Evolutionary conservation across 2,797 vertebrate species (phyloP).

Genomic region (Sebastes glaucus): DNA sequence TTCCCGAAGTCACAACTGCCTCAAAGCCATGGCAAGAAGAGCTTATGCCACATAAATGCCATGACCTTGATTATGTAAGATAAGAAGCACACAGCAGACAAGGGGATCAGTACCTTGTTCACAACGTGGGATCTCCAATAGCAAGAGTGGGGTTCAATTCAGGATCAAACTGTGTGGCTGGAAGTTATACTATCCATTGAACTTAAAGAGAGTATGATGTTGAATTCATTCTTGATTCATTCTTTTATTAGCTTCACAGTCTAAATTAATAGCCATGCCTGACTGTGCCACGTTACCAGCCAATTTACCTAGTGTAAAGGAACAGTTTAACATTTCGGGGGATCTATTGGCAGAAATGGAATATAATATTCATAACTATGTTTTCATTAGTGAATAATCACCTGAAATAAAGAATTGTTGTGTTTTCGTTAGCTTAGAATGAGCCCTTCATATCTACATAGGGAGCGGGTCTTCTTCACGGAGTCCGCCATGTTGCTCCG

Average conservation of each 20-base stretch:
- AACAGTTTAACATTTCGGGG: too few relatives aligned
- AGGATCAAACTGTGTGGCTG: slow-evolving; percentile 7
- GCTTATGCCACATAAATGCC: slow-evolving; percentile 56
- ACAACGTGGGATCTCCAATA: slow-evolving; percentile 26
- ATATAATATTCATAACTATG: too few relatives aligned
- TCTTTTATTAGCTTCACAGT: slow-evolving; percentile 13
- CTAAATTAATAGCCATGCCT: not conserved
- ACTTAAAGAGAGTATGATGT: not conserved
- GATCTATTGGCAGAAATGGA: too few relatives aligned
- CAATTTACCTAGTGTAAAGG: not conserved
- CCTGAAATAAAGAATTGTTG: too few relatives aligned
- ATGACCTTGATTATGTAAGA: slow-evolving; percentile 72
- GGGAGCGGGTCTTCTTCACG: too few relatives aligned
- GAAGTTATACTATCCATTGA: not conserved
- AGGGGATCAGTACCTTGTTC: slow-evolving; percentile 52
- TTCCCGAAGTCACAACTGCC: slow-evolving; percentile 47
- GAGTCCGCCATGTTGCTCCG: too few relatives aligned
- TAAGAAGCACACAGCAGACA: slow-evolving; percentile 53
- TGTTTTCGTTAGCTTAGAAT: too few relatives aligned
- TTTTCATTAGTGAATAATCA: too few relatives aligned
- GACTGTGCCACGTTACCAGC: slow-evolving; percentile 4
- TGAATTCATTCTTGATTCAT: not conserved
- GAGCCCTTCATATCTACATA: too few relatives aligned
- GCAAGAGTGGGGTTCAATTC: slow-evolving; percentile 6
- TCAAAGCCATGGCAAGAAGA: slow-evolving; percentile 42